phyloP scores from a whole-genome alignment of 2,113 vertebrate species.

The Menidia beryllina region DNA sequence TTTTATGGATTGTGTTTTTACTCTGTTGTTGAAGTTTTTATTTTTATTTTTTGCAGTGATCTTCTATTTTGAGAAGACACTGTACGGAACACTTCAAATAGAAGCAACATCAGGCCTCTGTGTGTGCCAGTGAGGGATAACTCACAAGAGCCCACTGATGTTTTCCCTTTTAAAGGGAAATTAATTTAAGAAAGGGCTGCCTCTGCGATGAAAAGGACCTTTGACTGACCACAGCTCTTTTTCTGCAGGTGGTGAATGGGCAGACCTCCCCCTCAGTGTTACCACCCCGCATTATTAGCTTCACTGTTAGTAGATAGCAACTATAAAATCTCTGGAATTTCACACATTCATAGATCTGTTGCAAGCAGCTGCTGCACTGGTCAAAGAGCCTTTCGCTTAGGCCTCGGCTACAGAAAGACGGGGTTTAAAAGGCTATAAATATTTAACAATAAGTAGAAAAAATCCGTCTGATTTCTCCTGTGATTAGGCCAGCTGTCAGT shows the following conservation, averaged over 20 bases:
- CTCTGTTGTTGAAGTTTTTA: not conserved
- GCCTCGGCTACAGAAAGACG: slow-evolving; percentile 9
- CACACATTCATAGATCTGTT: slow-evolving; percentile 34
- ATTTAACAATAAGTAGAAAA: slow-evolving; percentile 62
- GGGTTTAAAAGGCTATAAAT: slow-evolving; percentile 67
- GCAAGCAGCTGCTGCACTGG: slow-evolving; percentile 42
- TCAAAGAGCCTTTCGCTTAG: slow-evolving; percentile 1
- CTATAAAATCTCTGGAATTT: slow-evolving; percentile 46
- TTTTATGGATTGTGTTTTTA: slow-evolving; percentile 1
- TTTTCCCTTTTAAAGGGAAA: slow-evolving; percentile 18
- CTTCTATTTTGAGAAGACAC: slow-evolving; percentile 11
- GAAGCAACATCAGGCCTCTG: slow-evolving; percentile 4
- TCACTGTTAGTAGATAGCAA: not conserved
- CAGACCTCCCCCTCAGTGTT: slow-evolving; percentile 12
- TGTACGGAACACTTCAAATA: slow-evolving; percentile 27
- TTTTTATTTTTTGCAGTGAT: not conserved
- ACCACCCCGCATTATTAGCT: not conserved
- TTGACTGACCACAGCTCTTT: not conserved
- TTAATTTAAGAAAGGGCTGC: not conserved
- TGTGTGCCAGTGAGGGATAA: slow-evolving; percentile 53
- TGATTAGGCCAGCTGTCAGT: slow-evolving; percentile 63
- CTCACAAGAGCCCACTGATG: slow-evolving; percentile 22
- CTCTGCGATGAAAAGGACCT: not conserved
- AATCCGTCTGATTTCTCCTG: slow-evolving; percentile 37
- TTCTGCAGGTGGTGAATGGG: not conserved